Percentiles rank a stretch among this genome's conserved stretches.
phyloP scores from a whole-genome alignment of 2,113 vertebrate genomes.

The Brachionichthys hirsutus region DNA sequence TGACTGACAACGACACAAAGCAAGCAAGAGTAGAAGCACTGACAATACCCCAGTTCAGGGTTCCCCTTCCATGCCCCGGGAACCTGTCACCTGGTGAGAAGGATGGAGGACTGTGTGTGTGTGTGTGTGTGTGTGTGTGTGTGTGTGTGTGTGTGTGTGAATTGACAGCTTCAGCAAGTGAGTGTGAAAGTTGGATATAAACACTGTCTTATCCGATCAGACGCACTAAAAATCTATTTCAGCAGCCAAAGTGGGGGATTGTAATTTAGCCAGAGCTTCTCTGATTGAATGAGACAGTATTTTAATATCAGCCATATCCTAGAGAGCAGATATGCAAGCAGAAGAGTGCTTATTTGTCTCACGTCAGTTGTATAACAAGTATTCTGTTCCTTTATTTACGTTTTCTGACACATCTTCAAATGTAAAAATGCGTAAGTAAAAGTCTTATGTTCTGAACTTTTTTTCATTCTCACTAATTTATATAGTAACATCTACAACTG shows the following conservation, averaged over 20 bases:
- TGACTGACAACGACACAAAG: constrained; percentile 27
- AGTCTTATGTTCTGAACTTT: too few relatives aligned
- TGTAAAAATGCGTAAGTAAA: too few relatives aligned
- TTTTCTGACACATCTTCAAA: too few relatives aligned
- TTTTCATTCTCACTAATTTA: too few relatives aligned
- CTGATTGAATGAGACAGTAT: neutral
- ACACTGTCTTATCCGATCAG: constrained; percentile 43
- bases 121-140: constrained; percentile 39
- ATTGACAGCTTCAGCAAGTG: too few relatives aligned
- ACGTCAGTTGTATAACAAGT: too few relatives aligned
- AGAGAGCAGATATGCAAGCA: too few relatives aligned
- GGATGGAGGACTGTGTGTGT: constrained; percentile 48
- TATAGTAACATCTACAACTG: too few relatives aligned
- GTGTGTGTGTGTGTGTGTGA: constrained; percentile 20
- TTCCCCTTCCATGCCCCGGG: too few relatives aligned
- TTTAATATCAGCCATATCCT: constrained; percentile 1
- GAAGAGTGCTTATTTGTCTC: too few relatives aligned
- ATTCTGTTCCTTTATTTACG: too few relatives aligned
- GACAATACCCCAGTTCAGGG: too few relatives aligned
- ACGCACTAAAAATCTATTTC: constrained; percentile 34
- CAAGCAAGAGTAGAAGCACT: neutral
- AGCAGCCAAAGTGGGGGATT: constrained; percentile 11
- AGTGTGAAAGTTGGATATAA: constrained; percentile 28
- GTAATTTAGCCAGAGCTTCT: constrained; percentile 22
- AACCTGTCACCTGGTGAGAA: constrained; percentile 60